Evolutionary conservation across 1,140 invertebrate genomes (phyloP), one percentile per base, ranked within the genome.

Genomic region (Drosophila punjabiensis): DNA sequence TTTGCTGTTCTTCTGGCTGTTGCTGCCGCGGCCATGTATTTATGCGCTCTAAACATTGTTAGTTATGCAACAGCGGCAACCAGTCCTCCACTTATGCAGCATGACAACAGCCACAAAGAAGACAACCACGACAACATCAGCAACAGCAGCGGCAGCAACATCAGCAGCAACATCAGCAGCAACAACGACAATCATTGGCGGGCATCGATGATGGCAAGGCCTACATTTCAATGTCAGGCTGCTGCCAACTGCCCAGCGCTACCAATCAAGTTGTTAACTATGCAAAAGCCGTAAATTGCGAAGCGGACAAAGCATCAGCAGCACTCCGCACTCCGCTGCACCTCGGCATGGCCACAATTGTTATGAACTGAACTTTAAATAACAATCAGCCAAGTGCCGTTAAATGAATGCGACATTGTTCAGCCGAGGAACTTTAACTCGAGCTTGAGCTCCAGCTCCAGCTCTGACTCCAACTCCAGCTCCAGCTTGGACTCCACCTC

Each of bases 241-340:
- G 65, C 66, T 64, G 82, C 75, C 82, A 81, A 81, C 58, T 89
- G 86, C 85, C 81, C 85, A 89, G 78, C 70, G 85, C 85, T 89
- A 88, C 85, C 85, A 88, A 88, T 88, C 85, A 88, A 88, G 85
- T 88, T 88, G 85, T 88, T 88, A 88, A 85, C 85, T 90, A 89
- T 89, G 86, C 81, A 80, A 80, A 76, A 86, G 83, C 65, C 85
- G 82, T 85, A 85, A 86, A 85, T 86, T 86, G 82, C 82, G 61
- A 78, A 74, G 37, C 77, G 82, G 79, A 65, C 78, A 65, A 73
- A 73, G 53, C 77, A 81, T 52, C 71, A 74, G 60, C 66, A 55
- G 68, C 53, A 60, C 70, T 43, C 53, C 5, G 11, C 33, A 39
- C 16, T 35, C 52, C 30, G 0, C 43, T 16, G 48, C 24, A 18